phyloP scores from a whole-genome alignment of 2,888 invertebrate species.

The Stictocephala bisonia region DNA sequence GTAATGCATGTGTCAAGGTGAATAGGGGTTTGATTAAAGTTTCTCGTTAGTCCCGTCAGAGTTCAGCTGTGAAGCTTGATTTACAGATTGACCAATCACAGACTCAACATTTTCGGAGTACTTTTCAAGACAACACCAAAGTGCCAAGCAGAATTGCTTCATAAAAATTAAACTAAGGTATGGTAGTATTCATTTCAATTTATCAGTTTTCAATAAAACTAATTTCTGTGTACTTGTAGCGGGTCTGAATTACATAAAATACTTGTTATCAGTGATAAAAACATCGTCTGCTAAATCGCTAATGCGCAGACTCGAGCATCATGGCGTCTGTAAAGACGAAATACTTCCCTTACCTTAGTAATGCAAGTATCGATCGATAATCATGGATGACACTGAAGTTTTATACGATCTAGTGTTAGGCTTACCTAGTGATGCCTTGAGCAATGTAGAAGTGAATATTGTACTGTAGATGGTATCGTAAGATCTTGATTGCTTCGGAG shows the following conservation, averaged over 20 bases:
- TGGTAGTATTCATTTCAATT: background rate
- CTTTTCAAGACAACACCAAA: slow-evolving; percentile 42
- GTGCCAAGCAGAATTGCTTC: background rate
- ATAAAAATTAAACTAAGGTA: slow-evolving; percentile 9
- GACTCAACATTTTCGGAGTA: slow-evolving; percentile 25
- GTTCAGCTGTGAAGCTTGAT: slow-evolving; percentile 7
- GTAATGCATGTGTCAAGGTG: background rate
- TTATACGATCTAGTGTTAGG: slow-evolving; percentile 49
- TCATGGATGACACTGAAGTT: slow-evolving; percentile 54
- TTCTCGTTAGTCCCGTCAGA: slow-evolving; percentile 31
- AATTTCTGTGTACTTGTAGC: background rate
- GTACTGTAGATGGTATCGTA: slow-evolving; percentile 11
- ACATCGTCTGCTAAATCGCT: slow-evolving; percentile 61
- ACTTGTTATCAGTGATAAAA: slow-evolving; percentile 27
- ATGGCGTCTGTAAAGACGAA: slow-evolving; percentile 67
- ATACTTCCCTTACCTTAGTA: slow-evolving; percentile 42
- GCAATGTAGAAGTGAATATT: slow-evolving; percentile 24
- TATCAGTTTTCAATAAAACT: background rate
- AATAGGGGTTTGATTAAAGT: slow-evolving; percentile 48
- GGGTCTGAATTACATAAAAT: background rate
- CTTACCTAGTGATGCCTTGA: slow-evolving; percentile 44
- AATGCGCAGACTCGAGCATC: slow-evolving; percentile 77
- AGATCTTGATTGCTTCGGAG: slow-evolving; percentile 30
- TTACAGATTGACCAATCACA: slow-evolving; percentile 43
- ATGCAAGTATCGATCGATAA: slow-evolving; percentile 56